Conservation (phyloP, 2,113 vertebrate genomes). For the Marmota monax region DNA sequence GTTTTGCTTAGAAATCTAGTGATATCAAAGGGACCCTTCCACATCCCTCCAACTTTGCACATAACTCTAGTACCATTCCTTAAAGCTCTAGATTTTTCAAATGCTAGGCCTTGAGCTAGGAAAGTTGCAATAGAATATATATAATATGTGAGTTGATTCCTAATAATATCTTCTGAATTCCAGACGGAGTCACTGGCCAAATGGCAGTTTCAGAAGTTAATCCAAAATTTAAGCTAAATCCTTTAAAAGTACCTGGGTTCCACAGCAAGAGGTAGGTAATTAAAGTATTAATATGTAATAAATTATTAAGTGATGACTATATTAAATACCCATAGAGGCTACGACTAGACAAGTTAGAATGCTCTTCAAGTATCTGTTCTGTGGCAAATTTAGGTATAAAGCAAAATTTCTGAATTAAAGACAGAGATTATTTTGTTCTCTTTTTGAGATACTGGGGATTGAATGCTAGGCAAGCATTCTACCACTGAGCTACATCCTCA, state of each 20-base stretch:
- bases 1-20: constrained; percentile 12
- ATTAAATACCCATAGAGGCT: neutral
- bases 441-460: neutral
- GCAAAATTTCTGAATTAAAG: constrained; percentile 12
- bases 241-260: constrained; percentile 70
- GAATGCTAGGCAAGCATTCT: neutral
- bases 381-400: constrained; percentile 46
- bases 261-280: constrained; percentile 71
- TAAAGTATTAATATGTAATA: constrained; percentile 17
- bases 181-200: constrained; percentile 65
- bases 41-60: neutral
- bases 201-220: constrained; percentile 76
- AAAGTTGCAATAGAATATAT: constrained; percentile 22
- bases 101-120: neutral
- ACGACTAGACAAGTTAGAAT: constrained; percentile 18
- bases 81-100: constrained; percentile 34
- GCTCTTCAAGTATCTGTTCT: constrained; percentile 35
- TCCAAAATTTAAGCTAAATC: constrained; percentile 72
- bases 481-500: neutral
- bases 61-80: neutral
- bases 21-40: neutral
- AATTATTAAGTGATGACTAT: constrained; percentile 31
- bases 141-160: constrained; percentile 44
- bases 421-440: neutral
- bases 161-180: constrained; percentile 70